Conservation (phyloP, 2,888 invertebrate genomes). For the Ophion slaviceki region DNA sequence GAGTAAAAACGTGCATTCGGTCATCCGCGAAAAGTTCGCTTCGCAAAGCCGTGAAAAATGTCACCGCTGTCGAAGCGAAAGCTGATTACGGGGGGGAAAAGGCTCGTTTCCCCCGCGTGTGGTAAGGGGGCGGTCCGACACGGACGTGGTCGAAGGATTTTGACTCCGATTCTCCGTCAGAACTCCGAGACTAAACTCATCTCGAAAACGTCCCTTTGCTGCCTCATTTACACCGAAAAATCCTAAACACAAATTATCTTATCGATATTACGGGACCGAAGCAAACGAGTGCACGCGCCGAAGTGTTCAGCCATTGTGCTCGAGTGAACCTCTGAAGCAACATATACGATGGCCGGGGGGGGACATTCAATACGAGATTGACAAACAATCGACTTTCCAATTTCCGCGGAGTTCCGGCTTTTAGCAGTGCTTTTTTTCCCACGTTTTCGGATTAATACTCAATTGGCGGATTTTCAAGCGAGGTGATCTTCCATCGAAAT, state of each 20-base stretch:
- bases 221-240: slow-evolving; percentile 15
- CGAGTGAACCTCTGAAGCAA: slow-evolving; percentile 1
- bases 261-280: slow-evolving; percentile 44
- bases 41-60: background rate
- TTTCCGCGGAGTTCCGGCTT: slow-evolving; percentile 15
- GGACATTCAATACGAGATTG: slow-evolving; percentile 56
- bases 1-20: background rate
- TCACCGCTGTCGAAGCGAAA: background rate
- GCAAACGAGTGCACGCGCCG: background rate
- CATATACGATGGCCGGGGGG: slow-evolving; percentile 41
- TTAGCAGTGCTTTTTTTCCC: background rate
- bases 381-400: slow-evolving; percentile 54
- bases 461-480: background rate
- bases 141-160: slow-evolving; percentile 50
- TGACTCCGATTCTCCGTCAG: slow-evolving; percentile 7
- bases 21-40: background rate
- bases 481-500: background rate
- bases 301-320: slow-evolving; percentile 16
- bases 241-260: slow-evolving; percentile 22
- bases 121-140: slow-evolving; percentile 38
- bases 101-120: slow-evolving; percentile 12
- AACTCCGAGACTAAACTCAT: slow-evolving; percentile 12
- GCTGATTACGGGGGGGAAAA: background rate
- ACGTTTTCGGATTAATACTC: background rate
- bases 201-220: background rate